A percentile compares a stretch with the other conserved stretches of the same genome.
phyloP scores from a whole-genome alignment of 1,140 invertebrate species.

The Anadara kagoshimensis region DNA sequence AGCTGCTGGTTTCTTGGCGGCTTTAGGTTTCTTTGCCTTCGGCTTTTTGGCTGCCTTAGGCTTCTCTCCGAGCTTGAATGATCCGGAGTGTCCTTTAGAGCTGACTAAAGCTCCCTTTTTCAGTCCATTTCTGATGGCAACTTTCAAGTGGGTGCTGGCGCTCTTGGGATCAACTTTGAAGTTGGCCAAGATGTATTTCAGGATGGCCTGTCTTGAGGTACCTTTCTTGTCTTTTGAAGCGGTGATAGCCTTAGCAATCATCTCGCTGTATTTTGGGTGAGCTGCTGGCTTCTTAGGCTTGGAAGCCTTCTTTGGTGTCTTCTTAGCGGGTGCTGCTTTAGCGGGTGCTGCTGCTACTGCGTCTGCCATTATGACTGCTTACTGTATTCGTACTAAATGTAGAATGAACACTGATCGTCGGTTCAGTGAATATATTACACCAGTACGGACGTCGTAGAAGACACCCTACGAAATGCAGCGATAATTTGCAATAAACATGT shows the following conservation, averaged over 20 bases:
- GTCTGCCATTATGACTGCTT: no score
- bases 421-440: no score
- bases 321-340: conserved; percentile 37
- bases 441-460: no score
- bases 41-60: conserved; percentile 52
- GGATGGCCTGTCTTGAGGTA: conserved; percentile 68
- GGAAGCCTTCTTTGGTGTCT: conserved; percentile 37
- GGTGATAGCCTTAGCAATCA: conserved; percentile 52
- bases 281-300: conserved; percentile 64
- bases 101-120: conserved; percentile 59
- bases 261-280: conserved; percentile 63
- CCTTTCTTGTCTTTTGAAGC: conserved; percentile 60
- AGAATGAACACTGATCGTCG: no score
- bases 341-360: conserved; percentile 35
- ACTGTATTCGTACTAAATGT: no score
- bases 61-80: conserved; percentile 63
- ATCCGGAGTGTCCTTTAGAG: conserved; percentile 68
- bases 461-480: no score
- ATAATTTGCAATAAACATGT: no score
- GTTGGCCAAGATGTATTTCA: conserved; percentile 71
- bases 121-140: conserved; percentile 64
- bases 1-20: conserved; percentile 35
- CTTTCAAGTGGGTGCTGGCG: conserved; percentile 65
- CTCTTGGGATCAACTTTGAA: conserved; percentile 67
- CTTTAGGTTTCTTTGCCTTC: conserved; percentile 45